These are phyloP conservation scores for Actinernus sp. DNA, from an alignment of 92 coral and sea anemone species.

Conservation along the genomic window DNA sequence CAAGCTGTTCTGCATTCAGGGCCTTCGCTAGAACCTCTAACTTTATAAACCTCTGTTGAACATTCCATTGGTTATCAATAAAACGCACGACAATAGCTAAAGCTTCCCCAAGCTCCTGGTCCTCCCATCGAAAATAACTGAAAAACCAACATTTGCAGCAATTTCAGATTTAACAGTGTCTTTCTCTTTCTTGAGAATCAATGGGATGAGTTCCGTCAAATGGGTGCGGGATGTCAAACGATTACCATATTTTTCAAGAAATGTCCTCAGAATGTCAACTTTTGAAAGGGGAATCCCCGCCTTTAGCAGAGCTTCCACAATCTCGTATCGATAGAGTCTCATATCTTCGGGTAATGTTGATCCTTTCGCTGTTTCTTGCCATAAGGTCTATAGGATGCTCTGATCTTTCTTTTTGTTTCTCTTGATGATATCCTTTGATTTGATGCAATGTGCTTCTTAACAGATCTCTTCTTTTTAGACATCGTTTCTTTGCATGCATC, in stretches of 20 bases:
- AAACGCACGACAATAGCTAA: conserved; percentile 57
- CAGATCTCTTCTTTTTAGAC: conserved; percentile 26
- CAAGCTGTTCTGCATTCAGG: conserved; percentile 52
- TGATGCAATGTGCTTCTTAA: conserved; percentile 41
- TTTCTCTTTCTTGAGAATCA: conserved; percentile 54
- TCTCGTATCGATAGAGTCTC: conserved; percentile 64
- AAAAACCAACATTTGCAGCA: conserved; percentile 35
- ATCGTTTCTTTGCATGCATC: conserved; percentile 45
- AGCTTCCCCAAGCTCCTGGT: conserved; percentile 65
- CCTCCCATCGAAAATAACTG: conserved; percentile 65
- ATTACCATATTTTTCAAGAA: conserved; percentile 68
- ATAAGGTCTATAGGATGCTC: neutral
- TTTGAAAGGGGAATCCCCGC: conserved; percentile 62
- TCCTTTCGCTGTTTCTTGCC: conserved; percentile 23
- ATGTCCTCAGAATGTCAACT: conserved; percentile 61
- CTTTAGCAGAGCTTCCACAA: conserved; percentile 51
- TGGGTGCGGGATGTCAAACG: conserved; percentile 53
- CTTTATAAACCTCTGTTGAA: conserved; percentile 58
- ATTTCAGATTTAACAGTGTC: conserved; percentile 60
- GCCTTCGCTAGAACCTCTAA: conserved; percentile 61
- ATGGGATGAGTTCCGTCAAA: conserved; percentile 55
- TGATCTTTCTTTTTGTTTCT: conserved; percentile 19
- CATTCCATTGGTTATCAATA: conserved; percentile 49
- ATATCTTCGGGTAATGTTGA: conserved; percentile 66
- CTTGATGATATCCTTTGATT: conserved; percentile 27